Conservation (phyloP, 2,797 vertebrate genomes). For the Xerus rutilus region DNA sequence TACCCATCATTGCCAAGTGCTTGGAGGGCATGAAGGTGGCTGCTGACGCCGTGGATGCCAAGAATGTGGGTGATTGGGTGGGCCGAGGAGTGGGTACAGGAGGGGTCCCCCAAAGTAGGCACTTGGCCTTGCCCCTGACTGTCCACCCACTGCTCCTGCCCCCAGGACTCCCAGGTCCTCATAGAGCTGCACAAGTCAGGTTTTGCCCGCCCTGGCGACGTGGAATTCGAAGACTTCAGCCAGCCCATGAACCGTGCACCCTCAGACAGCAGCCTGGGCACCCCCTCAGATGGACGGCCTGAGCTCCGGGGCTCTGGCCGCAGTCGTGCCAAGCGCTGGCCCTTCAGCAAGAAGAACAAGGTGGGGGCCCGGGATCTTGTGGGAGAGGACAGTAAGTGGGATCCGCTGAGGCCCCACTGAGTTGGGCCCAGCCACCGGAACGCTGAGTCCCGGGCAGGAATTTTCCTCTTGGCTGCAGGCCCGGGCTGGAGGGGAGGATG, state of each 20-base stretch:
- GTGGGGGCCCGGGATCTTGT: constrained; percentile 84
- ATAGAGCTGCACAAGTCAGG: constrained; percentile 95
- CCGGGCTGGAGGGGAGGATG: constrained; percentile 74
- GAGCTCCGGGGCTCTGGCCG: constrained; percentile 88
- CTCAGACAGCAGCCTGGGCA: constrained; percentile 94
- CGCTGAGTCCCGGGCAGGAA: constrained; percentile 78
- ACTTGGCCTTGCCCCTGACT: not conserved
- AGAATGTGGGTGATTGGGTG: constrained; percentile 88
- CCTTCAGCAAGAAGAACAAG: constrained; percentile 95
- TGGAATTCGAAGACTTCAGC: constrained; percentile 96
- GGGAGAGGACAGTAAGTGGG: not conserved
- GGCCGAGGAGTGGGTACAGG: not conserved
- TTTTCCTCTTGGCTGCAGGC: constrained; percentile 82
- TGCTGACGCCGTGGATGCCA: constrained; percentile 91
- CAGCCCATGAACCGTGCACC: constrained; percentile 94
- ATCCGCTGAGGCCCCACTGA: constrained; percentile 50
- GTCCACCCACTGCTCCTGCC: not conserved
- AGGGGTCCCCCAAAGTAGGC: not conserved
- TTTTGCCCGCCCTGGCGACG: constrained; percentile 93
- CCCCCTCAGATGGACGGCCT: constrained; percentile 88
- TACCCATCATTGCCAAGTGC: constrained; percentile 95
- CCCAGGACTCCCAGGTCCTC: constrained; percentile 92
- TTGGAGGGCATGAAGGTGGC: constrained; percentile 95
- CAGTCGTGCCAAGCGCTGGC: constrained; percentile 93
- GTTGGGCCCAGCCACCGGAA: constrained; percentile 53